phyloP scores from a whole-genome alignment of 2,888 invertebrate species.

The Blastobasis lacticolella region DNA sequence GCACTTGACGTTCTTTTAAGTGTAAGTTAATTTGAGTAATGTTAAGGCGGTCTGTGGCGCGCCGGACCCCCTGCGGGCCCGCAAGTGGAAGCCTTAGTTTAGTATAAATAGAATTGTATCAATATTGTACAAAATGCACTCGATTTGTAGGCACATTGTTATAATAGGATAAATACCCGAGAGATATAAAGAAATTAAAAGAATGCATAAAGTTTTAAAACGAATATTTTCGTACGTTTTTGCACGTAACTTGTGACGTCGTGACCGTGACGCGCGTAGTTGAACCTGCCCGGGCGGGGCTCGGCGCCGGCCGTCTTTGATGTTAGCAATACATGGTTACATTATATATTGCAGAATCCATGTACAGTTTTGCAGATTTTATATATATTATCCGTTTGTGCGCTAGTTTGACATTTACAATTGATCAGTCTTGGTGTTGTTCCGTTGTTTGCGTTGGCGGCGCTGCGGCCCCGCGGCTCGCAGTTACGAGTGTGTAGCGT shows the following conservation, averaged over 20 bases:
- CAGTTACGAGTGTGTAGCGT: slow-evolving; percentile 44
- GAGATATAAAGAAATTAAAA: slow-evolving; percentile 58
- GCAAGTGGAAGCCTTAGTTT: slow-evolving; percentile 35
- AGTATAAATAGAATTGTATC: slow-evolving; percentile 53
- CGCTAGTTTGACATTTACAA: too few relatives aligned
- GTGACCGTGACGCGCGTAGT: slow-evolving; percentile 38
- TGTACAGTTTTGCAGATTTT: too few relatives aligned
- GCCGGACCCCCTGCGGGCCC: slow-evolving; percentile 12
- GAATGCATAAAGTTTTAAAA: slow-evolving; percentile 61
- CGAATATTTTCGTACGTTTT: slow-evolving; percentile 72
- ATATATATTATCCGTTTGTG: too few relatives aligned
- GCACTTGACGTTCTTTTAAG: slow-evolving; percentile 52
- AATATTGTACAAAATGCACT: slow-evolving; percentile 68
- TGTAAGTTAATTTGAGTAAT: slow-evolving; percentile 54
- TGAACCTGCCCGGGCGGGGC: slow-evolving; percentile 1
- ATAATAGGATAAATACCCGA: slow-evolving; percentile 58
- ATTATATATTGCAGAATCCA: too few relatives aligned
- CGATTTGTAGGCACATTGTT: slow-evolving; percentile 66
- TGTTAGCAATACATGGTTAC: too few relatives aligned
- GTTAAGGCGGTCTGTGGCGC: slow-evolving; percentile 26
- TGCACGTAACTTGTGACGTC: slow-evolving; percentile 61
- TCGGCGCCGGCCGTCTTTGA: too few relatives aligned
- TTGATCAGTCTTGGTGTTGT: too few relatives aligned
- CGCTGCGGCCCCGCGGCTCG: slow-evolving; percentile 8
- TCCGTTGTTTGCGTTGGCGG: too few relatives aligned